Base-by-base conservation (phyloP, 2,113 vertebrate species). In the Anoplopoma fimbria region DNA sequence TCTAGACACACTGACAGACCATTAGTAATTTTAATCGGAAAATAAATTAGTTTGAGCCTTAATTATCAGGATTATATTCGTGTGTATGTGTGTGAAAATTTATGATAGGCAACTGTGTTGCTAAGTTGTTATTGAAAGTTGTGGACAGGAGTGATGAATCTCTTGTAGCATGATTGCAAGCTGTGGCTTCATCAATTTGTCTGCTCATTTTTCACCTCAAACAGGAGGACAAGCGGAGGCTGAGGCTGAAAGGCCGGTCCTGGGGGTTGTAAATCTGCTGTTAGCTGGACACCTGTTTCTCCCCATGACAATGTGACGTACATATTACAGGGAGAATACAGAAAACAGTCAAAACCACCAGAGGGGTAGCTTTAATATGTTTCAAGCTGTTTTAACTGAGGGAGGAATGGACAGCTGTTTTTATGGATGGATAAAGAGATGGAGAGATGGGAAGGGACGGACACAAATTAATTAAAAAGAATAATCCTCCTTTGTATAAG, bases 21-120 rank as follows among this genome's bases (percentile, higher is more conserved):
- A 84, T 87, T 85, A 79, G 57, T 84, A 80, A 79, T 79, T 55
- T 33, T 85, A 87, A 90, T 80, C 51, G 81, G 70, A 79, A 88
- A 67, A 85, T 74, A 73, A 86, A 91, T 87, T 73, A 72, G 89
- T 83, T 79, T 61, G 9, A 86, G 27, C 57, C 61, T 84, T 90
- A 84, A 88, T 92, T 83, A 90, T 89, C 47, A 70, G 64, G 47
- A 77, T 79, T 70, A 21, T 68, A 74, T 21, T 17, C 8, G 0
- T 19, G 38, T 83, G 82, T 61, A 23, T 72, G 57, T 69, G 74
- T 69, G 33, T 57, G 74, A 70, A 58, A 87, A 88, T 91, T 23
- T 81, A 69, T 84, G 76, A 75, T 38, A 1, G 61, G 17, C 49
- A 57, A 38, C 51, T 69, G 19, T 0, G 14, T 65, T 62, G n/a